Percentiles rank a stretch among this genome's conserved stretches.
These are phyloP conservation scores for Neomicropteryx cornuta DNA, from an alignment of 1,140 invertebrate genomes.

Conservation along the genomic window DNA sequence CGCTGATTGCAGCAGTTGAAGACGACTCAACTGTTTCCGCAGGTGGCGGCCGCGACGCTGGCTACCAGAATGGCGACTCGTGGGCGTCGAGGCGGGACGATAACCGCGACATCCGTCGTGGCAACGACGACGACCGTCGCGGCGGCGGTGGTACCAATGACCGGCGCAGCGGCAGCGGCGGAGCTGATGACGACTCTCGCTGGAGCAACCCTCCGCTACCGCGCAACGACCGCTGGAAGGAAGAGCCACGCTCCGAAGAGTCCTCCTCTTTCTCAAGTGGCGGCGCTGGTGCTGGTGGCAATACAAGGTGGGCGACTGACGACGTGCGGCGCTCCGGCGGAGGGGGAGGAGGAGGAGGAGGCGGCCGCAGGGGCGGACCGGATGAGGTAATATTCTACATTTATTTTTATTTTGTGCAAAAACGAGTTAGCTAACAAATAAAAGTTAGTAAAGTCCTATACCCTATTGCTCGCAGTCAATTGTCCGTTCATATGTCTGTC, in stretches of 20 bases:
- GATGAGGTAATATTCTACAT: conserved; percentile 17
- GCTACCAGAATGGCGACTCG: conserved; percentile 35
- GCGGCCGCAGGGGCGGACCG: conserved; percentile 14
- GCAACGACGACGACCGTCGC: conserved; percentile 21
- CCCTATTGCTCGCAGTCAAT: too few relatives aligned
- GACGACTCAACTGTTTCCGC: too few relatives aligned
- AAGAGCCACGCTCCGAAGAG: conserved; percentile 39
- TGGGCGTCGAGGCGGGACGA: conserved; percentile 26
- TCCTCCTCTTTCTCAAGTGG: too few relatives aligned
- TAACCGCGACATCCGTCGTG: conserved; percentile 30
- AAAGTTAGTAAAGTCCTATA: too few relatives aligned
- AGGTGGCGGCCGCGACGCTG: conserved; percentile 37
- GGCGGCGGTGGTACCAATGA: conserved; percentile 23
- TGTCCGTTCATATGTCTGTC: too few relatives aligned
- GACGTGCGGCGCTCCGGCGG: conserved; percentile 39
- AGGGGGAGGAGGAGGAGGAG: conserved; percentile 27
- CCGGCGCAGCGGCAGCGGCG: conserved; percentile 27
- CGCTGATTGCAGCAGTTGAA: too few relatives aligned
- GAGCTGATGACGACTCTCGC: conserved; percentile 34
- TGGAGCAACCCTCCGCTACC: conserved; percentile 36
- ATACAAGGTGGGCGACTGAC: conserved; percentile 37
- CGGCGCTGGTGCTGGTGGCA: conserved; percentile 26
- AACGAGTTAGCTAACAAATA: too few relatives aligned
- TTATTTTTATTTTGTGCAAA: too few relatives aligned
- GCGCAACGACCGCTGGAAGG: conserved; percentile 68